A percentile compares a stretch with the other conserved stretches of the same genome.
Evolutionary conservation across 2,888 invertebrate species (phyloP).

Genomic region (Rhopalosiphum nymphaeae): DNA sequence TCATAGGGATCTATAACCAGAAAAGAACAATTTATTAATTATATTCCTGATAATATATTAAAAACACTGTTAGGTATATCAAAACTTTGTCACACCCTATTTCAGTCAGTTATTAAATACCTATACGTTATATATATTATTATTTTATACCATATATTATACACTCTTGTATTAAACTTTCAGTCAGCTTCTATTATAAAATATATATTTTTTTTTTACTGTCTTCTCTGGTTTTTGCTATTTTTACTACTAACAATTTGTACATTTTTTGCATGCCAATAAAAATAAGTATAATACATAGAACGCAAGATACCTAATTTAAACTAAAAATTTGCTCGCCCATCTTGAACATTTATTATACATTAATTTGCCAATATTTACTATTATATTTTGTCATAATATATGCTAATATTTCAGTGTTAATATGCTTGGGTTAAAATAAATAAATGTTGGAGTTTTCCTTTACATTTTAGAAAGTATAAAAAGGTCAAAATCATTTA

Average conservation of each 20-base stretch:
- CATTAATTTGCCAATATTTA: conserved; percentile 1
- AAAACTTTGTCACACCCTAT: conserved; percentile 55
- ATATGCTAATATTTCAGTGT: conserved; percentile 7
- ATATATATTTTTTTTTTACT: conserved; percentile 5
- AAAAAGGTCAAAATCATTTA: background rate
- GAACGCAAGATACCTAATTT: conserved; percentile 19
- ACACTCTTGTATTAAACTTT: conserved; percentile 40
- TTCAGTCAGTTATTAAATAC: conserved; percentile 35
- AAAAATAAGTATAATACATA: conserved; percentile 48
- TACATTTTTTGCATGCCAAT: conserved; percentile 59
- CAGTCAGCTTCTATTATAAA: conserved; percentile 47
- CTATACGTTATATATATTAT: conserved; percentile 27
- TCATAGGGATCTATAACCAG: background rate
- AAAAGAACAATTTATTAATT: background rate
- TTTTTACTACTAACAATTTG: conserved; percentile 36
- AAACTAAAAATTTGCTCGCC: conserved; percentile 30
- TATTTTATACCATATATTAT: conserved; percentile 47
- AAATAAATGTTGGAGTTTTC: background rate
- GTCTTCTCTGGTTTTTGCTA: conserved; percentile 46
- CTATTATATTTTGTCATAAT: conserved; percentile 5
- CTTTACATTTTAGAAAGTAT: background rate
- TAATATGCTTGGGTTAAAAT: background rate
- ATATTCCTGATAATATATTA: background rate
- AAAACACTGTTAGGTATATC: background rate
- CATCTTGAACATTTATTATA: conserved; percentile 14